phyloP scores from a whole-genome alignment of 2,888 invertebrate species.

The Pristionchus exspectatus region DNA sequence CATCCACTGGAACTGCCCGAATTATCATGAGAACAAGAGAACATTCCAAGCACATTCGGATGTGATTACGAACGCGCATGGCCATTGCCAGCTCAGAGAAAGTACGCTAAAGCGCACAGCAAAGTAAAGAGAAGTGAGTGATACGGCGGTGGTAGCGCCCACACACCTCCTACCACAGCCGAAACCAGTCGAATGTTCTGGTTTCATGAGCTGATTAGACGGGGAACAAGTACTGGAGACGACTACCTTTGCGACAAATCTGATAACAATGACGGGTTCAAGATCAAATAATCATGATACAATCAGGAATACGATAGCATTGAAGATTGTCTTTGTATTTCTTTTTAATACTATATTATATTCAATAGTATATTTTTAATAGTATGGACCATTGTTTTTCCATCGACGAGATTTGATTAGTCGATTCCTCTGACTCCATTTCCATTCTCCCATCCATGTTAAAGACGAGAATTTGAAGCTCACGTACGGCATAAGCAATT shows the following conservation, averaged over 20 bases:
- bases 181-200: constrained; percentile 13
- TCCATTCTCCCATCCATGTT: too few species aligned
- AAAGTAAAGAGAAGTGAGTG: constrained; percentile 15
- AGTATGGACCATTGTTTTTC: too few species aligned
- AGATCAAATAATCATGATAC: background rate
- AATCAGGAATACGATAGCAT: too few species aligned
- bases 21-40: background rate
- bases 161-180: background rate
- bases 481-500: too few species aligned
- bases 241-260: background rate
- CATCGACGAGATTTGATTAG: too few species aligned
- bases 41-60: too few species aligned
- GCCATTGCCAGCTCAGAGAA: background rate
- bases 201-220: constrained; percentile 10
- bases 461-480: too few species aligned
- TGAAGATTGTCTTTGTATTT: too few species aligned
- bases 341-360: too few species aligned
- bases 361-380: too few species aligned
- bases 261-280: background rate
- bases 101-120: background rate
- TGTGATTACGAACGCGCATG: background rate
- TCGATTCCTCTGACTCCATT: too few species aligned
- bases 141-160: background rate
- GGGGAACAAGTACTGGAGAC: background rate
- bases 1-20: constrained; percentile 29